Evolutionary conservation across 2,888 invertebrate genomes (phyloP).

Genomic region (Clunio marinus): DNA sequence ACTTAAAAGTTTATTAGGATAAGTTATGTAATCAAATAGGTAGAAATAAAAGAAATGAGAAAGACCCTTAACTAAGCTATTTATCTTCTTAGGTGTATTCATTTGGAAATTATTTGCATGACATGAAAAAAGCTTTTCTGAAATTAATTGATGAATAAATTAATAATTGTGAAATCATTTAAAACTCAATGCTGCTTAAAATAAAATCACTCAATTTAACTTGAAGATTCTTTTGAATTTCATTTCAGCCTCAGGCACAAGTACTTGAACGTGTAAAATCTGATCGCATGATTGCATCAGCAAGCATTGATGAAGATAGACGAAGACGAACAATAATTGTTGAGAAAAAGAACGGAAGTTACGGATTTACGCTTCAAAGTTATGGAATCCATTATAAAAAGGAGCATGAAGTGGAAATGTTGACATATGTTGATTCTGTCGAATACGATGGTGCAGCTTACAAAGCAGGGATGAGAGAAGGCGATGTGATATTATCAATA

Average conservation of each 20-base stretch:
- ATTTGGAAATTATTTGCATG: too few species aligned
- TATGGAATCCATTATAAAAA: conserved; percentile 95
- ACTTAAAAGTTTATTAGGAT: too few species aligned
- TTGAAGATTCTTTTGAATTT: conserved; percentile 1
- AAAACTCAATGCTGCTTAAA: too few species aligned
- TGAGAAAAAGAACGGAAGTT: conserved; percentile 83
- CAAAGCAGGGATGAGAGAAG: conserved; percentile 82
- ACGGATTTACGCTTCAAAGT: conserved; percentile 94
- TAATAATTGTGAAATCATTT: too few species aligned
- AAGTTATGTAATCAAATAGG: too few species aligned
- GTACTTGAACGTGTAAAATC: conserved; percentile 68
- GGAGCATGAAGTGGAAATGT: conserved; percentile 91
- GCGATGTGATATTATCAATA: conserved; percentile 93
- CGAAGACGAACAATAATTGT: conserved; percentile 85
- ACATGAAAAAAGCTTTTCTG: too few species aligned
- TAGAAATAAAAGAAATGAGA: too few species aligned
- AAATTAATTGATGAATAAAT: too few species aligned
- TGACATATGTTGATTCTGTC: conserved; percentile 96
- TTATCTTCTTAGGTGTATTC: too few species aligned
- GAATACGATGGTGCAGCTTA: conserved; percentile 90
- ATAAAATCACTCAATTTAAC: neutral
- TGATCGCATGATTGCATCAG: conserved; percentile 61
- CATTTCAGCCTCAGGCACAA: conserved; percentile 53
- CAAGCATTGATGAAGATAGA: conserved; percentile 79
- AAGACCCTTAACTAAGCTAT: too few species aligned